Base-by-base conservation (phyloP, 2,888 invertebrate species). In the Augochlorella aurata region DNA sequence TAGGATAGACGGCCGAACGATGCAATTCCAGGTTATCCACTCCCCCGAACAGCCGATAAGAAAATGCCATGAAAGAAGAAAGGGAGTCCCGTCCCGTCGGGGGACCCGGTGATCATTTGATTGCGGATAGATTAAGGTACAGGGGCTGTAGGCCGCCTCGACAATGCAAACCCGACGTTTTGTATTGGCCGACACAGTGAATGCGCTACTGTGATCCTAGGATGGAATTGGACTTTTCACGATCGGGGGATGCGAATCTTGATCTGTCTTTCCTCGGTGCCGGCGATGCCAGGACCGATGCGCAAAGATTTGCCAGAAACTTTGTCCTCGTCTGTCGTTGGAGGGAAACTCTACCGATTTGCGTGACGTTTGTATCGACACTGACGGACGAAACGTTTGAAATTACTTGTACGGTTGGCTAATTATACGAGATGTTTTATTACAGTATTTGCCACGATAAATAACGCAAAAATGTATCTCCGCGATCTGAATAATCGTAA, bases 111-210 rank as follows among this genome's bases (percentile, higher is more conserved):
- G 84, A 84, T 81, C 81, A 82, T 83, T 84, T 81, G 83, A 84
- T 84, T 81, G 83, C 81, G 84, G 84, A 84, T 84, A 84, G 84
- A 84, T 84, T 83, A 81, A 83, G 83, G 77, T 76, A 77, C 66
- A 66, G 74, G 63, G 77, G 76, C 72, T 76, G 76, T 76, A 69
- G 38, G 61, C 44, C 58, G 24, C 29, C 38, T 79, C 52, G 65
- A 79, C 79, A 76, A 79, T 84, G 80, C 76, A 80, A 75, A 73
- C 72, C 71, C 66, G 73, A 58, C 73, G 76, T 82, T 79, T 74
- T 69, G 54, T 77, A 45, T 77, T 70, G 54, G 45, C 47, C 38
- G 49, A 18, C 18, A 74, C 29, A 74, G 61, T 80, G 45, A 70
- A 79, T 58, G 29, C 81, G 16, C 52, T 50, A 29, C 54, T 66